Evolutionary conservation across 2,113 vertebrate species (phyloP).

Genomic region (Odobenus rosmarus): DNA sequence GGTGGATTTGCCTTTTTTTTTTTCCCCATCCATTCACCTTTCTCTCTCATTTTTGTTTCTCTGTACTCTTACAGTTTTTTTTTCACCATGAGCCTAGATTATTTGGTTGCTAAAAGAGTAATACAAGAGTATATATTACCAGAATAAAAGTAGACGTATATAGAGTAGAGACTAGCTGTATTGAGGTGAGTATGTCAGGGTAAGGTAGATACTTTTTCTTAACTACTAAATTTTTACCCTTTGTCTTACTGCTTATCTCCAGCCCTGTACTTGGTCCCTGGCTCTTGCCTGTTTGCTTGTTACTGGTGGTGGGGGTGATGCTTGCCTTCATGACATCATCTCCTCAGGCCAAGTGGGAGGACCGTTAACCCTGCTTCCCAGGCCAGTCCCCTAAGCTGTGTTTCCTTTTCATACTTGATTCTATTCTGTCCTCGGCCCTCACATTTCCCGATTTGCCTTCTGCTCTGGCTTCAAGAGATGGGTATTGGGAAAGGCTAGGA

Average conservation of each 20-base stretch:
- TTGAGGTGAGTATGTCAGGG: neutral
- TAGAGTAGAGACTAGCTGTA: neutral
- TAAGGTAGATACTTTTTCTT: neutral
- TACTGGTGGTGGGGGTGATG: neutral
- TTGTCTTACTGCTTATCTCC: neutral
- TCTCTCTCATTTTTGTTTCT: conserved; percentile 9
- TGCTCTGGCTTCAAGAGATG: neutral
- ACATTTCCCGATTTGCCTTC: neutral
- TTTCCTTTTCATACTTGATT: neutral
- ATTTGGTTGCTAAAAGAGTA: neutral
- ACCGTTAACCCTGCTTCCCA: neutral
- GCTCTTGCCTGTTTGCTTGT: neutral
- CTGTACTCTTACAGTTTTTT: neutral
- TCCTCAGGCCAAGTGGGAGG: neutral
- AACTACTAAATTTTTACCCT: neutral
- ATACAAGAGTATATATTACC: neutral
- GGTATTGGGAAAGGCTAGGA: neutral
- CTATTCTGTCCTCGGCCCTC: neutral
- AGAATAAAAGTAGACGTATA: neutral
- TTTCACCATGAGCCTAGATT: neutral
- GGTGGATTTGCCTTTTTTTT: neutral
- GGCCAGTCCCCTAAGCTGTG: neutral
- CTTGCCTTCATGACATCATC: neutral
- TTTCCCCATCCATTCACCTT: neutral
- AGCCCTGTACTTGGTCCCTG: neutral